Conservation (phyloP, 2,888 invertebrate genomes). For the Parapristionchus giblindavisi region DNA sequence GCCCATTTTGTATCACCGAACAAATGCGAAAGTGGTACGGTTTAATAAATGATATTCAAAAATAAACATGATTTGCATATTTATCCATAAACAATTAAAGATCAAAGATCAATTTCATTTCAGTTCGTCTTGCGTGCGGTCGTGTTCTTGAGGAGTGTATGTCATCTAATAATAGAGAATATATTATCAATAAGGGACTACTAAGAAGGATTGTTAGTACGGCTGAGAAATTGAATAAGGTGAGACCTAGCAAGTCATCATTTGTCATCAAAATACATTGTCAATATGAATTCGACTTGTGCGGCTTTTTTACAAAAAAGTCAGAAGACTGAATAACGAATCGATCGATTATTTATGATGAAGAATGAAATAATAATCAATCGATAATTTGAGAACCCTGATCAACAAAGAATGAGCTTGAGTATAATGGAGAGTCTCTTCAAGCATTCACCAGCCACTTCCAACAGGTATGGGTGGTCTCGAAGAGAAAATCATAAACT, state of each 20-base stretch:
- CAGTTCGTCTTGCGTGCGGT: constrained; percentile 64
- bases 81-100: neutral
- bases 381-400: constrained; percentile 52
- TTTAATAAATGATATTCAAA: constrained; percentile 2
- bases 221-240: constrained; percentile 61
- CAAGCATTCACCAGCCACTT: constrained; percentile 63
- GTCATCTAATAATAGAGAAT: constrained; percentile 64
- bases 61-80: neutral
- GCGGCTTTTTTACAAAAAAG: neutral
- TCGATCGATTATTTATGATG: neutral
- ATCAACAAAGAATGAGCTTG: constrained; percentile 67
- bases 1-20: constrained; percentile 57
- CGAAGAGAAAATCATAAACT: no score
- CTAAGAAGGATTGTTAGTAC: constrained; percentile 60
- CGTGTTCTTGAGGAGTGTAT: constrained; percentile 66
- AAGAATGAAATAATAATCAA: neutral
- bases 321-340: neutral
- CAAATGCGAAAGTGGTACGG: constrained; percentile 58
- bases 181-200: constrained; percentile 62
- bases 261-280: no score
- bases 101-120: neutral
- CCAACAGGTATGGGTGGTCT: constrained; percentile 58
- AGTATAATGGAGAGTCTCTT: constrained; percentile 67
- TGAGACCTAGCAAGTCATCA: neutral
- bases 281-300: neutral